A percentile compares a stretch with the other conserved stretches of the same genome.
phyloP scores from a whole-genome alignment of 2,888 invertebrate genomes.

The Adelphocoris suturalis region DNA sequence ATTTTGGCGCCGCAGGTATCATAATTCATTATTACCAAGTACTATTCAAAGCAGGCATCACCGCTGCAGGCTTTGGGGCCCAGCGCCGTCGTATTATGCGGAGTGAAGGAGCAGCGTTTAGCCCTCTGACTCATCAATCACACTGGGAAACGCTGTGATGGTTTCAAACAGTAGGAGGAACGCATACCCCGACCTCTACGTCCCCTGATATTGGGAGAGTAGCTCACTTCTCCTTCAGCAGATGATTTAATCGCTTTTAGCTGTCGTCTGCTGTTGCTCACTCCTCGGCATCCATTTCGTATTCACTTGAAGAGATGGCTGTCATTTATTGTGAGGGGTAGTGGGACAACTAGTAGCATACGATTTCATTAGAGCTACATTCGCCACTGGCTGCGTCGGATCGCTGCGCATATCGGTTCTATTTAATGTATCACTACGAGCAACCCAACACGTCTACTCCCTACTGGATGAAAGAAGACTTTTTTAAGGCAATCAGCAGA shows the following conservation, averaged over 20 bases:
- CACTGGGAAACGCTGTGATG: slow-evolving; percentile 29
- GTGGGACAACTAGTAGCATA: not conserved
- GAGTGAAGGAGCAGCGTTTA: slow-evolving; percentile 26
- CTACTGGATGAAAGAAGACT: too few species aligned
- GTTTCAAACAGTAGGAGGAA: slow-evolving; percentile 34
- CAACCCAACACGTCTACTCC: too few species aligned
- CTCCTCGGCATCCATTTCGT: not conserved
- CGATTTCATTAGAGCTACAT: too few species aligned
- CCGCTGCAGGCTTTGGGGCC: not conserved
- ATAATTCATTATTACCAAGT: slow-evolving; percentile 17
- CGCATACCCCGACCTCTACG: not conserved
- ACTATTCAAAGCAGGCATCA: slow-evolving; percentile 12
- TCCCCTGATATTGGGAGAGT: slow-evolving; percentile 9
- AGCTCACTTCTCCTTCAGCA: not conserved
- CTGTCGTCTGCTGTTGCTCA: slow-evolving; percentile 13
- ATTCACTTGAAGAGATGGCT: slow-evolving; percentile 13
- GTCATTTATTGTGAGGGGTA: not conserved
- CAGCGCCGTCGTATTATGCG: not conserved
- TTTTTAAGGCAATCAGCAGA: too few species aligned
- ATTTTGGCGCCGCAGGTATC: slow-evolving; percentile 23
- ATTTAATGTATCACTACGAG: too few species aligned
- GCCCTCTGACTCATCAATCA: slow-evolving; percentile 14
- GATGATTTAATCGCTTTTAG: slow-evolving; percentile 17
- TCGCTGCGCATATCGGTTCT: too few species aligned
- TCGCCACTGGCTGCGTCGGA: too few species aligned